Percentiles rank a stretch among this genome's conserved stretches.
These are phyloP conservation scores for Acanthacorydalis orientalis DNA, from an alignment of 2,888 invertebrate genomes.

Conservation along the genomic window DNA sequence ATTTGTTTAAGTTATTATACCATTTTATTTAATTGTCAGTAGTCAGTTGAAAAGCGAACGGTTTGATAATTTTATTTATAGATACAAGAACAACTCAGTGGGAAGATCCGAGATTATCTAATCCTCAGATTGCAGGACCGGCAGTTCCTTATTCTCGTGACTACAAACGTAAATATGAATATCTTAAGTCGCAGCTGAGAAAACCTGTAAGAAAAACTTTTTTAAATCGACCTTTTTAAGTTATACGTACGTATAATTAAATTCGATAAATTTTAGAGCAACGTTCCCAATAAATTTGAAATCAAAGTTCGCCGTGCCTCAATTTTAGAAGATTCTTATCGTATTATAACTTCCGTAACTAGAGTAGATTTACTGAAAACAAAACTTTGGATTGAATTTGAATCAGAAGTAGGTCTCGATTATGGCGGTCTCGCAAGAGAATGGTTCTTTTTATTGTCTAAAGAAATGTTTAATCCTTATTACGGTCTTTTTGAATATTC, in stretches of 20 bases:
- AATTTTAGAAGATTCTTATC: slow-evolving; percentile 93
- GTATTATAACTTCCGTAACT: slow-evolving; percentile 82
- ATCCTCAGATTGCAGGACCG: slow-evolving; percentile 92
- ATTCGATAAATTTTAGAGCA: slow-evolving; percentile 44
- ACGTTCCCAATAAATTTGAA: slow-evolving; percentile 96
- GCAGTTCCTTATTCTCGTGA: slow-evolving; percentile 97
- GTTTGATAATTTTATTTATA: too few relatives aligned
- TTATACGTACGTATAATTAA: background rate
- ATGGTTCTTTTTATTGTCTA: slow-evolving; percentile 97
- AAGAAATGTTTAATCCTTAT: slow-evolving; percentile 99
- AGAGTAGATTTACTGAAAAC: slow-evolving; percentile 87
- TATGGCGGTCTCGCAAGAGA: slow-evolving; percentile 94
- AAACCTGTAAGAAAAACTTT: slow-evolving; percentile 55
- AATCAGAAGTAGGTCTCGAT: slow-evolving; percentile 90
- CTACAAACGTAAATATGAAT: slow-evolving; percentile 98
- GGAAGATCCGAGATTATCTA: slow-evolving; percentile 96
- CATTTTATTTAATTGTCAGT: too few relatives aligned
- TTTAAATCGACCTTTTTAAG: too few relatives aligned
- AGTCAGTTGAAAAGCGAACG: background rate
- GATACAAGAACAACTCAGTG: slow-evolving; percentile 94
- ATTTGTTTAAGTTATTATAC: too few relatives aligned
- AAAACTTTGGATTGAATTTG: slow-evolving; percentile 97
- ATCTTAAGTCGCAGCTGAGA: slow-evolving; percentile 88
- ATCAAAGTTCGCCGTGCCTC: slow-evolving; percentile 81
- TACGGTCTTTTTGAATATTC: slow-evolving; percentile 99